Conservation (phyloP, 1,140 invertebrate species). For the Paracyclopina nana region DNA sequence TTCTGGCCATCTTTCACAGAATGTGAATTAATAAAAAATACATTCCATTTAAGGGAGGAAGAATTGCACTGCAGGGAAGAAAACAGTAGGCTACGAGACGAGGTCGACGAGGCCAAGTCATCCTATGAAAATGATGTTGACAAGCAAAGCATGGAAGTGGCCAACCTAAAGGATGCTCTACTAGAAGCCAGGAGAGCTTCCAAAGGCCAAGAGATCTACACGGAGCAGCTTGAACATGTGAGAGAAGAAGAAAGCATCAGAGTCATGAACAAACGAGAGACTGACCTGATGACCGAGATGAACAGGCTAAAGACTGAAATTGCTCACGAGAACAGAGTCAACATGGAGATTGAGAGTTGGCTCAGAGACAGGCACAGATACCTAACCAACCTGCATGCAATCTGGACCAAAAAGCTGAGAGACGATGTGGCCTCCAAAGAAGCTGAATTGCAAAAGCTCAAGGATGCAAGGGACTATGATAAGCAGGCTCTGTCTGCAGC, state of each 20-base stretch:
- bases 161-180: slow-evolving; percentile 9
- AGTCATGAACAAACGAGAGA: background rate
- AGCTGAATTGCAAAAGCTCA: slow-evolving; percentile 6
- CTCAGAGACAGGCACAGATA: background rate
- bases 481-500: background rate
- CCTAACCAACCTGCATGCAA: background rate
- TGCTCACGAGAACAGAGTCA: slow-evolving; percentile 6
- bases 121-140: background rate
- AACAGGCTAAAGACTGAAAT: slow-evolving; percentile 1
- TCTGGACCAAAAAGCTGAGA: background rate
- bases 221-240: background rate
- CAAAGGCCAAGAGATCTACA: slow-evolving; percentile 5
- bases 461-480: background rate
- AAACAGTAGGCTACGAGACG: background rate
- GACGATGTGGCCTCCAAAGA: slow-evolving; percentile 5
- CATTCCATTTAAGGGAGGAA: background rate
- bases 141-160: background rate
- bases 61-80: background rate
- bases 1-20: background rate
- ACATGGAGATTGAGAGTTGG: background rate
- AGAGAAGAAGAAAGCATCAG: background rate
- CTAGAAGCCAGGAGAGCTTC: background rate
- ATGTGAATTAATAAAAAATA: background rate
- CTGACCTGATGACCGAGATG: background rate
- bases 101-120: background rate